phyloP scores from a whole-genome alignment of 2,797 vertebrate genomes.

The Caiman crocodilus region DNA sequence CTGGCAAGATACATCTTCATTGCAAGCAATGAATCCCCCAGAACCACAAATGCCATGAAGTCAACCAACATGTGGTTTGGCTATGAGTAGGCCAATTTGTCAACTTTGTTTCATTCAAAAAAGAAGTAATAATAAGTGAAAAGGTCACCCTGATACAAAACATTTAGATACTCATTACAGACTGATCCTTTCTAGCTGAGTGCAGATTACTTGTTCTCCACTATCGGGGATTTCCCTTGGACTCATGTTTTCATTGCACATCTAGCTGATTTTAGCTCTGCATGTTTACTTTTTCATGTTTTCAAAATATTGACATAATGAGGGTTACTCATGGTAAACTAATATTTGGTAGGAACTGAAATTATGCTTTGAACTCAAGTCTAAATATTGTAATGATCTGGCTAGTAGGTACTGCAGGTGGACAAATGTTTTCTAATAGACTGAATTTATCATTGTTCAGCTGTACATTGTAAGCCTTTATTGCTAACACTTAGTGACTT shows the following conservation, averaged over 20 bases:
- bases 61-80: slow-evolving; percentile 72
- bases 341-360: slow-evolving; percentile 59
- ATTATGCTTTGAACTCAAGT: slow-evolving; percentile 56
- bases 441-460: neutral
- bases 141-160: slow-evolving; percentile 53
- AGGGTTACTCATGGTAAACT: slow-evolving; percentile 47
- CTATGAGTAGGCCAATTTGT: slow-evolving; percentile 66
- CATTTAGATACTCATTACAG: slow-evolving; percentile 32
- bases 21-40: slow-evolving; percentile 69
- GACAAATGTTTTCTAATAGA: neutral
- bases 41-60: slow-evolving; percentile 73
- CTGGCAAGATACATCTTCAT: slow-evolving; percentile 62
- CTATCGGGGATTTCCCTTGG: neutral
- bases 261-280: slow-evolving; percentile 27
- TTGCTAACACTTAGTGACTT: neutral
- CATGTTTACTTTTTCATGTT: slow-evolving; percentile 19
- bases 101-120: slow-evolving; percentile 67
- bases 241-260: neutral
- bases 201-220: neutral
- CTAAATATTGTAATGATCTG: slow-evolving; percentile 65
- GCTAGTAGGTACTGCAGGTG: slow-evolving; percentile 51
- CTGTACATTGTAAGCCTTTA: neutral
- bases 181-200: slow-evolving; percentile 33
- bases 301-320: slow-evolving; percentile 41
- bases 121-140: slow-evolving; percentile 61